A percentile compares a stretch with the other conserved stretches of the same genome.
These are phyloP conservation scores for Tipula confusa DNA, from an alignment of 2,888 invertebrate species.

Conservation along the genomic window DNA sequence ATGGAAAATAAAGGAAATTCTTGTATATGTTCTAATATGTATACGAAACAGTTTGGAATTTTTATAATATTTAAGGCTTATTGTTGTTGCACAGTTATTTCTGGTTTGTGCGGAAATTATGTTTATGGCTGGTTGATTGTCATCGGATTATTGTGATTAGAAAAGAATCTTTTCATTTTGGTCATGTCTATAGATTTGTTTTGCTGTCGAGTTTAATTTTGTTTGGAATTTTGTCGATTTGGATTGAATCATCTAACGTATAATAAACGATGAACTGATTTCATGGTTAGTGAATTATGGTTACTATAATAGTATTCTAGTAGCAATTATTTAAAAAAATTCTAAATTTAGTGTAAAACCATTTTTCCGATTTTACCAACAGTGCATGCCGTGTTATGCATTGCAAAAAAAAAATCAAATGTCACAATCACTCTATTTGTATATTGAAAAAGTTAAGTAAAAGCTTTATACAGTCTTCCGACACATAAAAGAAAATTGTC, in stretches of 20 bases:
- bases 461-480: too few species aligned
- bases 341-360: too few species aligned
- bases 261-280: not conserved
- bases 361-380: too few species aligned
- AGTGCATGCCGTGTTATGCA: too few species aligned
- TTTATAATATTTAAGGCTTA: not conserved
- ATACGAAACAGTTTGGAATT: not conserved
- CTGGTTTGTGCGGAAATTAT: not conserved
- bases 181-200: not conserved
- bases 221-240: not conserved
- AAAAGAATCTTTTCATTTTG: not conserved
- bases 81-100: not conserved
- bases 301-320: too few species aligned
- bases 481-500: not conserved
- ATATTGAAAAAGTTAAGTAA: too few species aligned
- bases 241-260: not conserved
- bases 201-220: not conserved
- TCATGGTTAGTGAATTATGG: too few species aligned
- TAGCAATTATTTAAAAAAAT: too few species aligned
- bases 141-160: not conserved
- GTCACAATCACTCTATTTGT: too few species aligned
- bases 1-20: not conserved
- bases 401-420: too few species aligned
- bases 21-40: not conserved
- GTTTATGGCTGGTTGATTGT: slow-evolving; percentile 9